Evolutionary conservation across 2,113 vertebrate genomes (phyloP), one percentile per base, ranked within the genome.

Genomic region (Actenoides lindsayi): DNA sequence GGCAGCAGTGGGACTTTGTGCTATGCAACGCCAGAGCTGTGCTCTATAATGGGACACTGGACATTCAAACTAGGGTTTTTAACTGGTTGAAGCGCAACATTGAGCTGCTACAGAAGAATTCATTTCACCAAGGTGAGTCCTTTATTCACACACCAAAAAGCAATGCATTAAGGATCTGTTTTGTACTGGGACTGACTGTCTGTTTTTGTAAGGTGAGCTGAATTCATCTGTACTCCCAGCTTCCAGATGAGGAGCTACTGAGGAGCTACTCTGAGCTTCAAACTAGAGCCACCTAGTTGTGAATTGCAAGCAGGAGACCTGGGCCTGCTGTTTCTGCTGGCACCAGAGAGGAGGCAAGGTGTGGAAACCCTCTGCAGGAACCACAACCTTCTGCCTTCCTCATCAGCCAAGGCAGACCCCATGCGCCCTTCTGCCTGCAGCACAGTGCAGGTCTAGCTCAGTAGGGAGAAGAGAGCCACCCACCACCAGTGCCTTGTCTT

Each of bases 341-440:
- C 60, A 77, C 11, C 41, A 74, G 54, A 62, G 31, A 60, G 35
- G 44, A 70, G 10, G 6, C n/a, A 57, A 68, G 51, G 18, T 46
- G 33, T 41, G 56, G 54, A 71, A 84, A 46, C 48, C 14, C 71
- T 80, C 35, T 10, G 6, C 11, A 16, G 35, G 10, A 89, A 23
- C 16, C 73, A 53, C 48, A 65, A 25, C 24, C 11, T 16, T 35
- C 71, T 75, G 50, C 50, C 46, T 82, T 24, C n/a, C 11, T 44
- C 30, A 3, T 2, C 39, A 46, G 23, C 19, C 27, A 15, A 4
- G 8, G 23, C 0, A 7, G 6, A 3, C 21, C 21, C 14, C 21
- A 2, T 0, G 13, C 6, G 1, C 12, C 50, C 7, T 54, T 51
- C 30, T 56, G 42, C 59, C 39, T 42, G 73, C 37, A 79, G 51